Evolutionary conservation across 2,888 invertebrate genomes (phyloP).

Genomic region (Aproaerema taeniolella): DNA sequence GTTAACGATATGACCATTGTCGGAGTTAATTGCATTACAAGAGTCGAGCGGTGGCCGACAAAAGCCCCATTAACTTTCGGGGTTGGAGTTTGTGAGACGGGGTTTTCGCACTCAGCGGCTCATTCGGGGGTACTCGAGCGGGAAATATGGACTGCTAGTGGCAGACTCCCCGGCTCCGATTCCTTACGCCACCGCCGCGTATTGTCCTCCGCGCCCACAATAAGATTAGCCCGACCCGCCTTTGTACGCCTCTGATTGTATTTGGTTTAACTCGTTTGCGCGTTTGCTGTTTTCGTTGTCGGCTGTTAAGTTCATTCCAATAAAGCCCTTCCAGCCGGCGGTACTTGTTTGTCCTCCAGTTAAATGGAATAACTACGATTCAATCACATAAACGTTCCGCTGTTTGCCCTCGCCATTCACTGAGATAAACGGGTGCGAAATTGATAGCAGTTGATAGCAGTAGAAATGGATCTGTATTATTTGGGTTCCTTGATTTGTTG

Average conservation of each 20-base stretch:
- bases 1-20: slow-evolving; percentile 68
- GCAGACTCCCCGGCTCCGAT: slow-evolving; percentile 56
- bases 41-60: slow-evolving; percentile 61
- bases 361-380: slow-evolving; percentile 6
- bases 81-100: slow-evolving; percentile 57
- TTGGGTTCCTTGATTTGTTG: background rate
- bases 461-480: too few relatives aligned
- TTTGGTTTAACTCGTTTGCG: slow-evolving; percentile 64
- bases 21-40: slow-evolving; percentile 75
- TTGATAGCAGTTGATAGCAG: too few relatives aligned
- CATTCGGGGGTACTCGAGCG: slow-evolving; percentile 57
- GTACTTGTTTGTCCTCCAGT: slow-evolving; percentile 1
- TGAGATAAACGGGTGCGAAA: too few relatives aligned
- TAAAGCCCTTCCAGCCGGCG: too few relatives aligned
- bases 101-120: slow-evolving; percentile 48
- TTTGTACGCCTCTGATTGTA: slow-evolving; percentile 58
- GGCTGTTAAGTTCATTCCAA: slow-evolving; percentile 14
- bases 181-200: slow-evolving; percentile 35
- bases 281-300: slow-evolving; percentile 39
- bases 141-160: slow-evolving; percentile 63
- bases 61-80: slow-evolving; percentile 71
- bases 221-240: slow-evolving; percentile 61
- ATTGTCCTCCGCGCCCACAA: slow-evolving; percentile 52
- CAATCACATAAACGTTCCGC: slow-evolving; percentile 2
- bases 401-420: too few relatives aligned